Evolutionary conservation across 2,888 invertebrate species (phyloP), one percentile per base, ranked within the genome.

Genomic region (Eutolmus rufibarbis): DNA sequence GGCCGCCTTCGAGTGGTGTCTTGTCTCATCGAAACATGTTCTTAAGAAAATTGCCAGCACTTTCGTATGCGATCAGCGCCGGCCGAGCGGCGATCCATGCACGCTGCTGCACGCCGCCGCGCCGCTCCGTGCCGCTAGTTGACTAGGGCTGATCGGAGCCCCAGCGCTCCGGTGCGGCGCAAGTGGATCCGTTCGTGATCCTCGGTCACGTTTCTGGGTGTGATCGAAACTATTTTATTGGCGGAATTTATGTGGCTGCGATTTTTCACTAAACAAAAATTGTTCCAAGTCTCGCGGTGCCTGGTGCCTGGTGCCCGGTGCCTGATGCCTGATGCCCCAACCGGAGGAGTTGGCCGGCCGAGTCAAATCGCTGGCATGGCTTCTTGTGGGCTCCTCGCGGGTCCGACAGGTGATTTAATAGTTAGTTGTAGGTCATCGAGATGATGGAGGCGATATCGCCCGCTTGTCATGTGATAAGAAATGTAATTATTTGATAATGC

Each of bases 191-290:
- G 84, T 89, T 91, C 91, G 91, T 91, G 91, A 91, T 91, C 90
- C 89, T 88, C 89, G 90, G 91, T 91, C 91, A 91, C 91, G 91
- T 91, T 91, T 91, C 90, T 90, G 91, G 91, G 91, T 91, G 91
- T 91, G 91, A 91, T 91, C 91, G 90, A 90, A 90, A 91, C 91
- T 91, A 90, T 90, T 91, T 91, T 91, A 91, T 91, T 91, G 91
- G 91, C 89, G 90, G 90, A 91, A 91, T 91, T 91, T 90, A 90
- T 91, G 89, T 89, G 89, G 37, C 51, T 86, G 86, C 56, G 86
- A 86, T 86, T 86, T 86, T 86, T 86, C 86, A 86, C 86, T 86
- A 77, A 77, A 86, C 86, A 76, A 56, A 86, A 86, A 86, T 76
- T 84, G 84, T 84, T 74, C 51, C 8, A 56, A 23, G 84, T 74